A percentile compares a stretch with the other conserved stretches of the same genome.
phyloP scores from a whole-genome alignment of 92 coral and sea anemone genomes.

The Meandrina meandrites region DNA sequence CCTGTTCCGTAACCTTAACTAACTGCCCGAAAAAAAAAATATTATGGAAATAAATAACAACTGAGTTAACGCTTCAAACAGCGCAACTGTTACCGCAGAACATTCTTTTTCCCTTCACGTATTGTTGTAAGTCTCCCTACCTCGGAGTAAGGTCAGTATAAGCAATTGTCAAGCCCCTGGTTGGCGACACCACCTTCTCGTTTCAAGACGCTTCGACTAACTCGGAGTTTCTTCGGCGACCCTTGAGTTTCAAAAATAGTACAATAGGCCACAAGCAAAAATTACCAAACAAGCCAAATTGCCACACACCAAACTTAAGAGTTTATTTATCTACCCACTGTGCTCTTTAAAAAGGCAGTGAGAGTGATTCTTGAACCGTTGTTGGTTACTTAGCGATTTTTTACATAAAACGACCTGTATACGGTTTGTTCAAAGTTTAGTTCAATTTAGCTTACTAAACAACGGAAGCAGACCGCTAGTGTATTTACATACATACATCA shows the following conservation, averaged over 20 bases:
- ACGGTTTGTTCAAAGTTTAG: not conserved
- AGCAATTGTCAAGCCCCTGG: too few species aligned
- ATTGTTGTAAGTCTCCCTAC: too few species aligned
- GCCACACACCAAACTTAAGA: not conserved
- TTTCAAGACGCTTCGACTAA: not conserved
- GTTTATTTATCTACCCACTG: slow-evolving; percentile 7
- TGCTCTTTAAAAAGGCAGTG: slow-evolving; percentile 3
- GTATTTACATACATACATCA: too few species aligned
- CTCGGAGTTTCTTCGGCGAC: slow-evolving; percentile 41
- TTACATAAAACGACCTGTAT: not conserved
- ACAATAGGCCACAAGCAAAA: slow-evolving; percentile 42
- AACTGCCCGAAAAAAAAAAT: too few species aligned
- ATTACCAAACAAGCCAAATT: not conserved
- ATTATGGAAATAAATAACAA: too few species aligned
- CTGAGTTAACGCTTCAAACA: too few species aligned
- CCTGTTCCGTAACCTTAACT: too few species aligned
- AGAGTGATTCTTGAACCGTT: slow-evolving; percentile 18
- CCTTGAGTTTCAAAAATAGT: not conserved
- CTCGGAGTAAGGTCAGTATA: too few species aligned
- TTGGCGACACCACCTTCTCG: not conserved
- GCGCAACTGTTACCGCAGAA: too few species aligned
- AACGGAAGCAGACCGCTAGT: not conserved
- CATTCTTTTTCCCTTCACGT: too few species aligned
- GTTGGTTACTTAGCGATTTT: slow-evolving; percentile 23
- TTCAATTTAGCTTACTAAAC: not conserved